Evolutionary conservation across 2,113 vertebrate genomes (phyloP).

Genomic region (Alaudala cheleensis): DNA sequence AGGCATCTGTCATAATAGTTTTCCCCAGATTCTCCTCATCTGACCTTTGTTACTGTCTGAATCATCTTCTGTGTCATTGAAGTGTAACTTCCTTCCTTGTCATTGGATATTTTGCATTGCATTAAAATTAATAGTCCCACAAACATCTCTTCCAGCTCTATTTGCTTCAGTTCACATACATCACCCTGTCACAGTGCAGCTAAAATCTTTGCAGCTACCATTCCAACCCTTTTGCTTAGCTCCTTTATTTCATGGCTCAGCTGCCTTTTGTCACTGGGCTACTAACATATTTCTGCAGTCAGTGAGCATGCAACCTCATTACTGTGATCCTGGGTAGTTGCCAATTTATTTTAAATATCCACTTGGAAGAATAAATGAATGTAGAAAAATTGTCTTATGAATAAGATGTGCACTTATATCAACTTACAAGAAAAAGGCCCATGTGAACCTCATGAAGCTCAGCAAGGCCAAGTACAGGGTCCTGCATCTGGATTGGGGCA

Average conservation of each 20-base stretch:
- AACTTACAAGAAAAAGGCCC: not conserved
- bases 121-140: slow-evolving; percentile 11
- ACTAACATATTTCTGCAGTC: not conserved
- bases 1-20: not conserved
- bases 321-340: not conserved
- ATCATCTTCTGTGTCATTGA: not conserved
- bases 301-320: not conserved
- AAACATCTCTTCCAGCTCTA: not conserved
- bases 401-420: not conserved
- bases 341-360: not conserved
- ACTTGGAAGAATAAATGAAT: not conserved
- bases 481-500: not conserved
- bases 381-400: not conserved
- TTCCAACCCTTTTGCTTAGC: not conserved
- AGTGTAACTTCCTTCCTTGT: not conserved
- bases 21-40: not conserved
- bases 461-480: not conserved
- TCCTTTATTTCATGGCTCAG: not conserved
- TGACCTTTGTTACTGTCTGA: slow-evolving; percentile 30
- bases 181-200: not conserved
- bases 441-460: not conserved
- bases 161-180: not conserved
- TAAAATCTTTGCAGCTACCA: not conserved
- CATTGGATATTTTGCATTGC: not conserved
- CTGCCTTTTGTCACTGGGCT: not conserved